Percentiles rank a stretch among this genome's conserved stretches.
Conservation (phyloP, 2,888 invertebrate genomes). For the Cataglyphis altisquamis region DNA sequence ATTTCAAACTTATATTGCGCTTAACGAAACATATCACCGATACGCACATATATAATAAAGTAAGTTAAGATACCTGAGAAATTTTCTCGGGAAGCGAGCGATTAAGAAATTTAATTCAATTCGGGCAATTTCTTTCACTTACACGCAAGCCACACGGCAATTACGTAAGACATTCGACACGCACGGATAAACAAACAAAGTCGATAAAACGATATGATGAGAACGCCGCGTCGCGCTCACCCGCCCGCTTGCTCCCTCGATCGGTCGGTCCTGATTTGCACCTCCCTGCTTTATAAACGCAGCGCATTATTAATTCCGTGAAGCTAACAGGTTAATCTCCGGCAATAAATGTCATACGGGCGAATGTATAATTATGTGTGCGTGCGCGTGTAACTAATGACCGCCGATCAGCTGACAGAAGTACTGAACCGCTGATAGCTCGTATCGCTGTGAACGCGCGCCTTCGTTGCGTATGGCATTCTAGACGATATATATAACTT, state of each 20-base stretch:
- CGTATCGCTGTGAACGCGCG: conserved; percentile 13
- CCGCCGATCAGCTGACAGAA: conserved; percentile 43
- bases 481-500: background rate
- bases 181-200: conserved; percentile 39
- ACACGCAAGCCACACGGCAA: conserved; percentile 36
- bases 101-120: conserved; percentile 12
- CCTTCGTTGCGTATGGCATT: background rate
- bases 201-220: conserved; percentile 10
- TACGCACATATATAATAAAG: conserved; percentile 17
- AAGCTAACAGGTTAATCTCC: conserved; percentile 64
- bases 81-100: conserved; percentile 30
- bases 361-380: conserved; percentile 56
- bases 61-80: conserved; percentile 22
- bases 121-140: conserved; percentile 38
- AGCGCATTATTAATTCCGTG: conserved; percentile 60
- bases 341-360: conserved; percentile 61
- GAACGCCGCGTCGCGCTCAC: background rate
- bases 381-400: conserved; percentile 60
- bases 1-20: background rate
- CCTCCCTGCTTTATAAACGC: conserved; percentile 55
- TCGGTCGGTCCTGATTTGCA: conserved; percentile 47
- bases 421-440: conserved; percentile 44
- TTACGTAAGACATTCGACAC: conserved; percentile 37
- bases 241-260: conserved; percentile 29
- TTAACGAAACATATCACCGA: conserved; percentile 45